phyloP scores from a whole-genome alignment of 2,888 invertebrate species.

The Leistus spinibarbis region DNA sequence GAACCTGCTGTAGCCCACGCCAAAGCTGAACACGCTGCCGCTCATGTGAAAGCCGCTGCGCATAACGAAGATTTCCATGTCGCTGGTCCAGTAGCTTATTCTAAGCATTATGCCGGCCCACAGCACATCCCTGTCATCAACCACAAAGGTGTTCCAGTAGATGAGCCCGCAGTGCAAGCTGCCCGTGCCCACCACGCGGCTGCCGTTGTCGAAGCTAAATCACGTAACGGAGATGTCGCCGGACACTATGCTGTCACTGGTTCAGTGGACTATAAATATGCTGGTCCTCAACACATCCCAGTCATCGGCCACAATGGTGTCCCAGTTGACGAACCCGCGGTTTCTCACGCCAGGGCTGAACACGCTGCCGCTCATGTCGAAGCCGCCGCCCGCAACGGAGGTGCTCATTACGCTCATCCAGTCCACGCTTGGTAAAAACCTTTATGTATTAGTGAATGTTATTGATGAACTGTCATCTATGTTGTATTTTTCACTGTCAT shows the following conservation, averaged over 20 bases:
- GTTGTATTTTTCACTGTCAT: too few species aligned
- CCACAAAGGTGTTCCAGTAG: constrained; percentile 8
- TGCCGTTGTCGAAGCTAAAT: constrained; percentile 46
- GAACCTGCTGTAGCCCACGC: constrained; percentile 67
- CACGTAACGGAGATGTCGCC: constrained; percentile 54
- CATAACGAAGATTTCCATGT: too few species aligned
- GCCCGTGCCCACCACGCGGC: constrained; percentile 32
- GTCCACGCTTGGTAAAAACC: constrained; percentile 5
- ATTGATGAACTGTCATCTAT: neutral
- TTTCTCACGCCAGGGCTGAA: constrained; percentile 64
- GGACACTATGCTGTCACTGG: constrained; percentile 40
- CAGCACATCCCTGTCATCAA: neutral
- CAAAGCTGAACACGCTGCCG: constrained; percentile 65
- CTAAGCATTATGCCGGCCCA: constrained; percentile 40
- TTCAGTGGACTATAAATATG: constrained; percentile 28
- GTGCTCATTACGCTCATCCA: constrained; percentile 7
- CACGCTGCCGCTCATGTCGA: constrained; percentile 64
- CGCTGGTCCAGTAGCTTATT: constrained; percentile 46
- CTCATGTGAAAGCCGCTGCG: constrained; percentile 58
- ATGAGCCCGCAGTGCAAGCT: constrained; percentile 37
- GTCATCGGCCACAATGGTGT: constrained; percentile 60
- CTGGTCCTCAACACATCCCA: constrained; percentile 42
- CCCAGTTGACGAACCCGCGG: constrained; percentile 65
- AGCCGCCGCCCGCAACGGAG: constrained; percentile 49
- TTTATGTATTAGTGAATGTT: neutral